These are phyloP conservation scores for Dryococelus australis DNA, from an alignment of 2,888 invertebrate genomes.

Conservation along the genomic window DNA sequence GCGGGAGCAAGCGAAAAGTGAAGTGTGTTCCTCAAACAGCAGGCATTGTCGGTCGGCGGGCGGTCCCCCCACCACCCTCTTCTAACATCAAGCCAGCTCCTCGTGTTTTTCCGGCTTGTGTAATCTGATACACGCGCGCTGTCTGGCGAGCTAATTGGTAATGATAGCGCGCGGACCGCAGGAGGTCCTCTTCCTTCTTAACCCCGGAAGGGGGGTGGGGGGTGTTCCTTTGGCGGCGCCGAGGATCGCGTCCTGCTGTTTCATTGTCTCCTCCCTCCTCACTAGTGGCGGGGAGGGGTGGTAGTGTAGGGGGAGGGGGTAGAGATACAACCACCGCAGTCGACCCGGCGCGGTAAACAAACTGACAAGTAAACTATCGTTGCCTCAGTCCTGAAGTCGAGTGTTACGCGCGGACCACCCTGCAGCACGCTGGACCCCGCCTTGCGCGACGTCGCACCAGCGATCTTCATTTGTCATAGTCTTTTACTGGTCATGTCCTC, in stretches of 20 bases:
- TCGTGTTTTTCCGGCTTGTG: constrained; percentile 2
- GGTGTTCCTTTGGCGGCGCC: not conserved
- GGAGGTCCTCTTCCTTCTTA: not conserved
- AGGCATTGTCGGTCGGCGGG: not conserved
- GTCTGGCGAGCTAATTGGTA: constrained; percentile 11
- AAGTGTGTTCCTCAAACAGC: not conserved
- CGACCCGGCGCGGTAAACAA: not conserved
- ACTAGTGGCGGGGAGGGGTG: not conserved
- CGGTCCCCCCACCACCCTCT: not conserved
- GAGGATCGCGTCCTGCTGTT: not conserved
- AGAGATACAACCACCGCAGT: not conserved
- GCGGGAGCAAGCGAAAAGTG: not conserved
- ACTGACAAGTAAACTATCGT: not conserved
- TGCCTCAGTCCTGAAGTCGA: not conserved
- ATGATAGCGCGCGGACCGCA: constrained; percentile 10
- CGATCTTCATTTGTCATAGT: too few species aligned
- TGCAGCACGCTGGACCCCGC: too few species aligned
- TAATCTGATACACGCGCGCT: constrained; percentile 16
- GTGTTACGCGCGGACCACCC: not conserved
- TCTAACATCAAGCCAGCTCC: not conserved
- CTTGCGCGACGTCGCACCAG: too few species aligned
- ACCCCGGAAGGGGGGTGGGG: too few species aligned
- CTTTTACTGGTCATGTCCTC: too few species aligned
- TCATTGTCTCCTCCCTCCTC: not conserved
- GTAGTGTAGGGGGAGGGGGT: not conserved